A percentile compares a stretch with the other conserved stretches of the same genome.
Conservation (phyloP, 2,888 invertebrate genomes). For the Xanthorhoe spadicearia region DNA sequence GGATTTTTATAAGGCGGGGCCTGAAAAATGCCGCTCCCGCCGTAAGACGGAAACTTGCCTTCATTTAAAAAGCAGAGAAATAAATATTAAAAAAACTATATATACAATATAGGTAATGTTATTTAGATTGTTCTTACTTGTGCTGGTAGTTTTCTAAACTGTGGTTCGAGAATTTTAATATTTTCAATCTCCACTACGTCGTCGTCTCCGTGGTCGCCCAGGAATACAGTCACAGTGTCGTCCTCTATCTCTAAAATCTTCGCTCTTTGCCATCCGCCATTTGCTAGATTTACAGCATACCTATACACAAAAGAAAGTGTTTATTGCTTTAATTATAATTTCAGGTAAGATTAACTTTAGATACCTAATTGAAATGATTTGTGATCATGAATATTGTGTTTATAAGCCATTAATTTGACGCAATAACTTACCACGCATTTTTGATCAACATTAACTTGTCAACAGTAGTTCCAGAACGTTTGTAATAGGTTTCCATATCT, state of each 20-base stretch:
- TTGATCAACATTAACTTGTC: conserved; percentile 74
- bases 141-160: conserved; percentile 87
- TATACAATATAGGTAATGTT: neutral
- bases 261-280: conserved; percentile 82
- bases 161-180: conserved; percentile 86
- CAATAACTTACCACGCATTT: conserved; percentile 71
- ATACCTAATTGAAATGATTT: too few species aligned
- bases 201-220: conserved; percentile 91
- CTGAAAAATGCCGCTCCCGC: too few species aligned
- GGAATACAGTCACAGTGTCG: conserved; percentile 84
- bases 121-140: conserved; percentile 79
- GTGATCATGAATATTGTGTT: too few species aligned
- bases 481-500: conserved; percentile 80
- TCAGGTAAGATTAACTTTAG: too few species aligned
- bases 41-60: too few species aligned
- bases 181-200: conserved; percentile 81
- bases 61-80: too few species aligned
- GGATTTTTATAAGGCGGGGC: too few species aligned
- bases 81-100: too few species aligned
- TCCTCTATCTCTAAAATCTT: conserved; percentile 83
- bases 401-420: neutral
- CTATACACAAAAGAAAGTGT: conserved; percentile 46
- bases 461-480: conserved; percentile 70
- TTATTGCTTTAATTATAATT: neutral
- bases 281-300: conserved; percentile 76